Conservation (phyloP, 2,113 vertebrate genomes). For the Neodon shergylaensis region DNA sequence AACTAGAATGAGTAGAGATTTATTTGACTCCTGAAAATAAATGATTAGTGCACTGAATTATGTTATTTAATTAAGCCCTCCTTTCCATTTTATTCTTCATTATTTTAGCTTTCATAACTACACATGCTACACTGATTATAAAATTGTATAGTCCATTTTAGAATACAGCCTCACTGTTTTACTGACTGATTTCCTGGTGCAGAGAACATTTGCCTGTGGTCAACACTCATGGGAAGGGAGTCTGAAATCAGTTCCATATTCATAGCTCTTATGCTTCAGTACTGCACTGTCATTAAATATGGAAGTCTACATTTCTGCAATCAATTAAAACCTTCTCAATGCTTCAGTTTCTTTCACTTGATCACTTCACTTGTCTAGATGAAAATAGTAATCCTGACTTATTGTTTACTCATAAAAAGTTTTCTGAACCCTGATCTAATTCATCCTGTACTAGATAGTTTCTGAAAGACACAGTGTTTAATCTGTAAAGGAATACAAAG, state of each 20-base stretch:
- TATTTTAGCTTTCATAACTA: conserved; percentile 56
- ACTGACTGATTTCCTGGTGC: conserved; percentile 36
- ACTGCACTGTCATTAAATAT: conserved; percentile 34
- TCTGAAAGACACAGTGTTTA: not conserved
- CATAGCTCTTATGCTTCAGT: conserved; percentile 29
- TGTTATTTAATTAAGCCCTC: conserved; percentile 62
- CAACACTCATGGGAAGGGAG: not conserved
- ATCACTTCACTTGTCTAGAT: not conserved
- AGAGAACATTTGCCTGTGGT: not conserved
- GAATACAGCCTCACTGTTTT: conserved; percentile 34
- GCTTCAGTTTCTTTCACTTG: not conserved
- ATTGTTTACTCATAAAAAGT: not conserved
- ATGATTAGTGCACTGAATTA: conserved; percentile 41
- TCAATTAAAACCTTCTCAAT: conserved; percentile 12
- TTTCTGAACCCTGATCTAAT: not conserved
- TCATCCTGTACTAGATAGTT: not conserved
- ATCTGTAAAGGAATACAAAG: not conserved
- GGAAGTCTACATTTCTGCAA: not conserved
- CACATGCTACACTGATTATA: conserved; percentile 33
- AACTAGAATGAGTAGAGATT: not conserved
- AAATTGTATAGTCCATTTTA: conserved; percentile 69
- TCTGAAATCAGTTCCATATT: conserved; percentile 36
- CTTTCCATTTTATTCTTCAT: conserved; percentile 34
- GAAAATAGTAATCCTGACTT: not conserved
- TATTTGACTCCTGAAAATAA: not conserved